A percentile compares a stretch with the other conserved stretches of the same genome.
These are phyloP conservation scores for Geococcyx californianus DNA, from an alignment of 2,113 vertebrate species.

Conservation along the genomic window DNA sequence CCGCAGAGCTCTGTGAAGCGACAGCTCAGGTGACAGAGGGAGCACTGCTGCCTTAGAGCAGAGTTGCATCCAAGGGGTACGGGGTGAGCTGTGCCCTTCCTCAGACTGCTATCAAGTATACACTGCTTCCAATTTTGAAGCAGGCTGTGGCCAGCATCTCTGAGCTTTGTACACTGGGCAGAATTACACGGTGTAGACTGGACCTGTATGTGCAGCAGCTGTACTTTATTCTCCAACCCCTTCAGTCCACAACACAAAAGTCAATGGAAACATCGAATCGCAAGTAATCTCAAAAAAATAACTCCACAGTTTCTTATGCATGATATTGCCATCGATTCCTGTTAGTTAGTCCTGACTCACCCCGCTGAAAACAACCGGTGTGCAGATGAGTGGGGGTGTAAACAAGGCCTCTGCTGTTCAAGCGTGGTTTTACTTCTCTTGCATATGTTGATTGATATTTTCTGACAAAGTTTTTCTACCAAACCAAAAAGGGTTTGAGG, in stretches of 20 bases:
- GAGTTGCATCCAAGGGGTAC: neutral
- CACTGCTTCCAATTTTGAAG: neutral
- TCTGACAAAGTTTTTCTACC: neutral
- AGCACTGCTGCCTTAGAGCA: neutral
- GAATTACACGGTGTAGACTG: accelerated
- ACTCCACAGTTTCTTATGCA: neutral
- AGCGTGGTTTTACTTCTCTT: neutral
- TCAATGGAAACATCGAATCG: accelerated
- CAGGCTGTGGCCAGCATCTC: neutral
- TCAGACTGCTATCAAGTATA: neutral
- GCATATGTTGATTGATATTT: neutral
- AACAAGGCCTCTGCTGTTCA: neutral
- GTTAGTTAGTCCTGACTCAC: neutral
- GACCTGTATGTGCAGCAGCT: neutral
- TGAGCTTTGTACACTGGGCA: neutral
- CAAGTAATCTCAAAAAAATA: neutral
- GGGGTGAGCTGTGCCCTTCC: neutral
- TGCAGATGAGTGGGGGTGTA: neutral
- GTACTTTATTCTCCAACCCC: neutral
- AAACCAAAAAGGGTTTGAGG: neutral
- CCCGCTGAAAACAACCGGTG: neutral
- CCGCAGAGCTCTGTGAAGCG: neutral
- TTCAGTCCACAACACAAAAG: neutral
- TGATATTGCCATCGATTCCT: neutral
- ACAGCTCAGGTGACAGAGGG: neutral